Percentiles rank a stretch among this genome's conserved stretches.
phyloP scores from a whole-genome alignment of 2,888 invertebrate species.

The Drosophila kokeensis region DNA sequence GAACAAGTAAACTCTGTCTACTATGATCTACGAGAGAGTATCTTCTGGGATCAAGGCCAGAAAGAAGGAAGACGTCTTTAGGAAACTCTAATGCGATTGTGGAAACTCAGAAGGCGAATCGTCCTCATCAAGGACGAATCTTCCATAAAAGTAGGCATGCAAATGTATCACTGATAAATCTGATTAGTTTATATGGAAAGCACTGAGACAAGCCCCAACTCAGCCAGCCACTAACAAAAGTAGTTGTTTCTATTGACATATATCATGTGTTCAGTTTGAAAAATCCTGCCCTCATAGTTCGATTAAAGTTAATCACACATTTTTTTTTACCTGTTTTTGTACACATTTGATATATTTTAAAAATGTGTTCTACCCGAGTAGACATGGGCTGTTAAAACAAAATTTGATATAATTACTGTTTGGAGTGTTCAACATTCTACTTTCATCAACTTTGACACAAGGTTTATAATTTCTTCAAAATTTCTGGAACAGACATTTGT shows the following conservation, averaged over 20 bases:
- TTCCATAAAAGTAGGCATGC: background rate
- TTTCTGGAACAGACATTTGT: constrained; percentile 54
- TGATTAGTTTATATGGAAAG: background rate
- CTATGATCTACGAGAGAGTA: background rate
- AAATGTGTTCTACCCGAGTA: constrained; percentile 29
- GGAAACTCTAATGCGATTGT: background rate
- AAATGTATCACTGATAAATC: too few species aligned
- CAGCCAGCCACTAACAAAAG: background rate
- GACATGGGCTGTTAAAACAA: constrained; percentile 27
- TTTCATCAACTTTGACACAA: constrained; percentile 57
- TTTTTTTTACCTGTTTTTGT: background rate
- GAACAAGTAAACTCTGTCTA: background rate
- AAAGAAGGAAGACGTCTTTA: background rate
- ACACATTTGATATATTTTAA: background rate
- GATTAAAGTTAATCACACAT: background rate
- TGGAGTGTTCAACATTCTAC: constrained; percentile 19
- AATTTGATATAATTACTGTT: constrained; percentile 21
- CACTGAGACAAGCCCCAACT: background rate
- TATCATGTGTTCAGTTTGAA: background rate
- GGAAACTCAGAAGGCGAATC: background rate
- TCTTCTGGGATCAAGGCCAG: background rate
- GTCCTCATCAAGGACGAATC: background rate
- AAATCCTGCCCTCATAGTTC: background rate
- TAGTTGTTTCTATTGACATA: background rate
- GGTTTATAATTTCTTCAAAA: constrained; percentile 71